Evolutionary conservation across 2,113 vertebrate genomes (phyloP), one percentile per base, ranked within the genome.

Genomic region (Gallinago media): DNA sequence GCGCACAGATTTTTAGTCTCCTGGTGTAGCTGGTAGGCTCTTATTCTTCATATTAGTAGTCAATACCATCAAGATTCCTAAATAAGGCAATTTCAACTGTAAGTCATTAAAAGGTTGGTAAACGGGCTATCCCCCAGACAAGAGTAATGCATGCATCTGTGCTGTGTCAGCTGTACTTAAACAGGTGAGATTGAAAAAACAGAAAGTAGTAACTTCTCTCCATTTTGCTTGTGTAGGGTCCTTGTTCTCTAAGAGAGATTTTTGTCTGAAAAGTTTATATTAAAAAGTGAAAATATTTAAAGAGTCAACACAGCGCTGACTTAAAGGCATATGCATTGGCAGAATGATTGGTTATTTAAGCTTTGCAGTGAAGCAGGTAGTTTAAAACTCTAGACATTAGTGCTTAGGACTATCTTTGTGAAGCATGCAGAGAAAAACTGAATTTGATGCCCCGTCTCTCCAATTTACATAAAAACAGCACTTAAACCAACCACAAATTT

Each of bases 231-330:
- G 81, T 96, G 65, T 94, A 95, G 75, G 38, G 8, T 66, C 72
- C 86, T 96, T 96, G 95, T 96, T 94, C 84, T 88, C 70, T n/a
- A 80, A 79, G 89, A 85, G 87, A 59, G 79, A 78, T 32, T 96
- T 95, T 94, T 95, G 49, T 91, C 55, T 78, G 70, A 95, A 90
- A 91, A 91, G 87, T 97, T 97, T 97, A 95, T 80, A 74, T 93
- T 96, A 89, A 96, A 93, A 85, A 87, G 66, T 82, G 71, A 97
- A 97, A 97, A 97, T 96, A 96, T 97, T 96, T 97, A 67, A 94
- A 97, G 78, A 93, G 78, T 96, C 95, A 96, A 94, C 93, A 96
- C 25, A 89, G n/a, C 16, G 31, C 26, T 77, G 77, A 87, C 77
- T 94, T 94, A 89, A 96, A 96, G 70, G 58, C 79, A 96, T 79